Base-by-base conservation (phyloP, 2,888 invertebrate species). In the Iphiclides podalirius region DNA sequence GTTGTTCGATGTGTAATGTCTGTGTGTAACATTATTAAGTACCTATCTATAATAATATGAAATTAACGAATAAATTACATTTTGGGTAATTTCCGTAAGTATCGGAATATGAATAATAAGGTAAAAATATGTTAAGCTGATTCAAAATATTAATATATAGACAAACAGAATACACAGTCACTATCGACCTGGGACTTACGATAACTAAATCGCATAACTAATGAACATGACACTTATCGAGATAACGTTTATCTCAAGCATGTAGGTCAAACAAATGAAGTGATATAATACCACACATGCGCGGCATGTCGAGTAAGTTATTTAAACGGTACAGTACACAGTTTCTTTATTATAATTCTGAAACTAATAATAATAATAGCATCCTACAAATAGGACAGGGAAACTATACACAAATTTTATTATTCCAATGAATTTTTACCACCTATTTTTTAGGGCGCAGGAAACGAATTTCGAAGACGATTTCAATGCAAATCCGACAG, bases 401-500 rank as follows among this genome's bases (percentile, higher is more conserved):
- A n/a, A n/a, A n/a, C n/a, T n/a, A n/a, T n/a, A n/a, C n/a, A n/a
- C n/a, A n/a, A n/a, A n/a, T n/a, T n/a, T n/a, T n/a, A n/a, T n/a
- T n/a, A n/a, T n/a, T n/a, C n/a, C n/a, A n/a, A n/a, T n/a, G n/a
- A n/a, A n/a, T n/a, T n/a, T n/a, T n/a, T n/a, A n/a, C n/a, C n/a
- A n/a, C n/a, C n/a, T n/a, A n/a, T n/a, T n/a, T n/a, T n/a, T n/a
- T n/a, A n/a, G n/a, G n/a, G n/a, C 60, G 71, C 70, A 79, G 74
- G 80, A 79, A 78, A 71, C 72, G 59, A 58, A 75, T 78, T 75
- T 72, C 66, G 66, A 72, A 67, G 67, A 77, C 72, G 68, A 78
- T 81, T 79, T 72, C 70, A 69, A 84, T 81, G 78, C 78, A 77
- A 72, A 78, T 77, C 68, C 79, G 74, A 75, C 70, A 70, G 69